A percentile compares a stretch with the other conserved stretches of the same genome.
Conservation (phyloP, 2,113 vertebrate genomes). For the Pavo muticus region DNA sequence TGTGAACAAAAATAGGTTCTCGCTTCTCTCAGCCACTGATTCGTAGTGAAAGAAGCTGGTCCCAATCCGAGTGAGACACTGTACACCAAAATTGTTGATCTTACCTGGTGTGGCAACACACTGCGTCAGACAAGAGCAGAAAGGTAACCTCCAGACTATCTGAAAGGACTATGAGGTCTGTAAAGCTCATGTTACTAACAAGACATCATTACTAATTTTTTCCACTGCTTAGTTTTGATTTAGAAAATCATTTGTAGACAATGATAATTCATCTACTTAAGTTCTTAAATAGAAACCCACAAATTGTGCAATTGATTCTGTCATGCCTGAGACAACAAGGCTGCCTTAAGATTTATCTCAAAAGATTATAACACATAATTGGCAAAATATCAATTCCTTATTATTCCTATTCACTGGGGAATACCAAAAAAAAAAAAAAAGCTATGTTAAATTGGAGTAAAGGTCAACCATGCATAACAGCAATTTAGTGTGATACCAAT, state of each 20-base stretch:
- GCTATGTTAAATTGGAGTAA: not conserved
- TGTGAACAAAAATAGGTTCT: not conserved
- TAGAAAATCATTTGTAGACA: slow-evolving; percentile 39
- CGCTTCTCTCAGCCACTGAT: not conserved
- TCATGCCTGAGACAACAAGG: not conserved
- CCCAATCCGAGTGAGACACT: not conserved
- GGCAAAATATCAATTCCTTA: slow-evolving; percentile 48
- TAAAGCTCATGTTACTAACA: not conserved
- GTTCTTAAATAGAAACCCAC: slow-evolving; percentile 48
- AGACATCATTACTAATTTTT: slow-evolving; percentile 25
- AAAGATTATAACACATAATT: slow-evolving; percentile 9
- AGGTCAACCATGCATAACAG: not conserved
- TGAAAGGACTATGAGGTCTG: not conserved
- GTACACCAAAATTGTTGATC: not conserved
- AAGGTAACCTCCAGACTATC: not conserved
- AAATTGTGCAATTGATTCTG: slow-evolving; percentile 34
- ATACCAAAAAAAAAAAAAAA: not conserved
- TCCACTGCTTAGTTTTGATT: slow-evolving; percentile 33
- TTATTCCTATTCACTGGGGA: not conserved
- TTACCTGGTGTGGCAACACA: not conserved
- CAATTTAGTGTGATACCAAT: not conserved
- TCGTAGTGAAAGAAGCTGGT: not conserved
- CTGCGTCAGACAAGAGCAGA: not conserved
- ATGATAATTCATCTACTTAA: slow-evolving; percentile 19
- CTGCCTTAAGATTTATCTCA: slow-evolving; percentile 41